Conservation (phyloP, 1,140 invertebrate species). For the Drosophila pallidifrons region DNA sequence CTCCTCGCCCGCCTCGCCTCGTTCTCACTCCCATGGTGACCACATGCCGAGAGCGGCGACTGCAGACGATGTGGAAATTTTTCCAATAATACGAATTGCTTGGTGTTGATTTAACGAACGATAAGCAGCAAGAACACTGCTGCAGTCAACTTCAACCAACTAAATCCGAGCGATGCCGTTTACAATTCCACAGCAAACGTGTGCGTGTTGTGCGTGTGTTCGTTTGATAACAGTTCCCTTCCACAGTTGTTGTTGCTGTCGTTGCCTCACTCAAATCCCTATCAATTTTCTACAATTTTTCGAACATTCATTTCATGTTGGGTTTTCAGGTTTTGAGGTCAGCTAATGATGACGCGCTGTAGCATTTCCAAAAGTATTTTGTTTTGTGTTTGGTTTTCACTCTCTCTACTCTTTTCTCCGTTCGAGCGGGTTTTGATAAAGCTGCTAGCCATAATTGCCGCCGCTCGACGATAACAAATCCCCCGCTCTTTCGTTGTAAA, state of each 20-base stretch:
- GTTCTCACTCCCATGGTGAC: constrained; percentile 51
- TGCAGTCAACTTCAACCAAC: constrained; percentile 18
- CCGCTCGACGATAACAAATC: constrained; percentile 50
- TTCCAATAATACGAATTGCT: constrained; percentile 59
- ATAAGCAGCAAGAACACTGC: constrained; percentile 33
- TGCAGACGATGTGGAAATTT: constrained; percentile 39
- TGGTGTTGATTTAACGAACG: constrained; percentile 56
- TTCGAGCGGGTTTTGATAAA: constrained; percentile 51
- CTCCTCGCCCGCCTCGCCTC: not conserved
- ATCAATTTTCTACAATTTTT: constrained; percentile 56
- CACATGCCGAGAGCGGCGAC: constrained; percentile 63
- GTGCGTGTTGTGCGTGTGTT: constrained; percentile 19
- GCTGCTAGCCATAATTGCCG: constrained; percentile 55
- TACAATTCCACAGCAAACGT: not conserved
- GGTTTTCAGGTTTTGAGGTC: constrained; percentile 68
- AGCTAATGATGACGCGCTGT: constrained; percentile 67
- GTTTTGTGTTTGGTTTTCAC: constrained; percentile 18
- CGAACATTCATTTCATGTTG: constrained; percentile 38
- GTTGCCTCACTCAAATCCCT: not conserved
- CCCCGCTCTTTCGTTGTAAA: constrained; percentile 8
- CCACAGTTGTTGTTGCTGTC: constrained; percentile 1
- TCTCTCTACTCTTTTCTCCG: not conserved
- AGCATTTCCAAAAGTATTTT: constrained; percentile 47
- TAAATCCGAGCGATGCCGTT: constrained; percentile 20
- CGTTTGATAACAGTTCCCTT: constrained; percentile 35